Percentiles rank a stretch among this genome's conserved stretches.
Evolutionary conservation across 1,140 invertebrate species (phyloP).

Genomic region (Heliconius eleuchia): DNA sequence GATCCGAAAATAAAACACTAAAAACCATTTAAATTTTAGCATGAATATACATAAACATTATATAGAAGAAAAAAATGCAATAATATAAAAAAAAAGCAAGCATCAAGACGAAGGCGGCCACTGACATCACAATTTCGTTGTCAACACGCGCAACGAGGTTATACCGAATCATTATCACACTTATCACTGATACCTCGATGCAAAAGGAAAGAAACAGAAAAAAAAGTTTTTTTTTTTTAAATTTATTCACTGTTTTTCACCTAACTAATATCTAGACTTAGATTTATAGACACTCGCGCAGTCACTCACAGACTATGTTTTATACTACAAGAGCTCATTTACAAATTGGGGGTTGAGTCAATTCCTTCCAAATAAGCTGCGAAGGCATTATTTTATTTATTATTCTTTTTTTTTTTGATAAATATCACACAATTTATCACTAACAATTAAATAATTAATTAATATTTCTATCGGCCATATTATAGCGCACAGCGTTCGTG

Average conservation of each 20-base stretch:
- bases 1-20: neutral
- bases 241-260: slow-evolving; percentile 64
- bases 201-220: slow-evolving; percentile 57
- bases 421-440: slow-evolving; percentile 72
- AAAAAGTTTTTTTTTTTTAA: slow-evolving; percentile 61
- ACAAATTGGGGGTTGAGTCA: slow-evolving; percentile 61
- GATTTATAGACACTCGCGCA: slow-evolving; percentile 56
- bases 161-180: slow-evolving; percentile 46
- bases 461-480: slow-evolving; percentile 53
- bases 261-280: slow-evolving; percentile 79
- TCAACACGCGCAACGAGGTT: slow-evolving; percentile 62
- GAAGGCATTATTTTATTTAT: slow-evolving; percentile 42
- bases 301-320: slow-evolving; percentile 54
- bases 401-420: slow-evolving; percentile 46
- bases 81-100: slow-evolving; percentile 1
- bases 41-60: slow-evolving; percentile 21
- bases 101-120: slow-evolving; percentile 42
- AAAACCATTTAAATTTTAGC: neutral
- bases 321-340: slow-evolving; percentile 65
- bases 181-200: slow-evolving; percentile 74
- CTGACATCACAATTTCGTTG: slow-evolving; percentile 59
- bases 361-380: slow-evolving; percentile 69
- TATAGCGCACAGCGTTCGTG: slow-evolving; percentile 51
- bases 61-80: slow-evolving; percentile 11
- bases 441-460: slow-evolving; percentile 26